Evolutionary conservation across 2,113 vertebrate genomes (phyloP), one percentile per base, ranked within the genome.

Genomic region (Argyrosomus japonicus): DNA sequence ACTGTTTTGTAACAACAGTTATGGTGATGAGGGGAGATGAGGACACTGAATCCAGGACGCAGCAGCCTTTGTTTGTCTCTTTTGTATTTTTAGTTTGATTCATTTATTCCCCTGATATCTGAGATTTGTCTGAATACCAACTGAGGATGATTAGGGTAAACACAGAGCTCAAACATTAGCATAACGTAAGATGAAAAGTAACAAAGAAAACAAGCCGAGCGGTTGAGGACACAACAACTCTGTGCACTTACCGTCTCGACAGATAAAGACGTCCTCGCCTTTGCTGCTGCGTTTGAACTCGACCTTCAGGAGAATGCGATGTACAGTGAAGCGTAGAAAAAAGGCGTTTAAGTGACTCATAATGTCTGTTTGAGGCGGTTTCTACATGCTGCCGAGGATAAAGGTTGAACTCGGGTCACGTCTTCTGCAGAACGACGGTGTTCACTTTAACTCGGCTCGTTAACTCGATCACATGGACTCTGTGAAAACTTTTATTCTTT

Each of bases 41-140:
- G 72, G 72, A 81, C 63, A 21, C 23, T 50, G 53, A 83, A 79
- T 32, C 60, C 76, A 62, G 71, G 36, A 65, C 60, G 58, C 68
- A 50, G 3, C 25, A n/a, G 58, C 47, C 2, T 77, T 18, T 50
- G 14, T 64, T 27, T 70, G 36, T 4, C 5, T 72, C 17, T 27
- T 43, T 50, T 68, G 40, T 36, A 25, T 61, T 47, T 51, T 21
- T 10, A 18, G 47, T 54, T 45, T 13, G 32, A 17, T 57, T 69
- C 6, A 15, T 51, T 61, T 68, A 60, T 36, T 67, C 45, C 15
- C 54, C 25, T 27, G 19, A 4, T 23, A 12, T 19, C 12, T 29
- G 12, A 15, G 17, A 25, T 43, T 56, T 68, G 19, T 50, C 25
- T 0, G 27, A 51, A 51, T 47, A 36, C 2, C 9, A 15, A 5